Base-by-base conservation (phyloP, 2,888 invertebrate genomes). In the Caenorhabditis angaria region DNA sequence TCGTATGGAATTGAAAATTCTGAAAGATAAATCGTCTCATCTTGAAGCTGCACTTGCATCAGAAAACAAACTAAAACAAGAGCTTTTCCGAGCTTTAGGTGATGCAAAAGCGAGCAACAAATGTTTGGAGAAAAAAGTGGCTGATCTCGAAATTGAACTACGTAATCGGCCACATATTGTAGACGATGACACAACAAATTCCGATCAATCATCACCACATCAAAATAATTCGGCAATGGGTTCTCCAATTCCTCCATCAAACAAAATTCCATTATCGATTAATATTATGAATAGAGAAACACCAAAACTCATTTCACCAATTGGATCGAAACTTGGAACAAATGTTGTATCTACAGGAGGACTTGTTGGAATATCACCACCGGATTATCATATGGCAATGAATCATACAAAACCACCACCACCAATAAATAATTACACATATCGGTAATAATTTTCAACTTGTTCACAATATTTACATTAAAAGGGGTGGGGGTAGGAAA, bases 21-120 rank as follows among this genome's bases (percentile, higher is more conserved):
- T 95, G 90, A 93, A 94, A 89, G 95, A 96, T 88, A 94, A 95
- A 88, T 94, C 94, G 88, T 89, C 92, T 85, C 94, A 95, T 88
- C 91, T 97, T 84, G 95, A 97, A 90, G 93, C 93, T 88, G 94
- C 94, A 87, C 91, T 99, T 82, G 94, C 94, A 76, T 94, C 95
- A 57, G 97, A 99, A 91, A 99, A 96, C 82, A 92, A 96, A 85
- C 93, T 97, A 89, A 99, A 99, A 90, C 92, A 97, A 86, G 97
- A 99, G 90, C 92, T 99, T 87, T 95, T 97, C 90, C 94, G 95
- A 78, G 78, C 78, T 32, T 73, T 80, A 24, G 78, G 80, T 2
- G 78, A 78, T 12, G 76, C 78, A 24, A 66, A 73, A 41, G 68
- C 68, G 20, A 65, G 55, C 12, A 80, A 77, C 50, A 66, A 71